These are phyloP conservation scores for Drosophila rubida DNA, from an alignment of 2,888 invertebrate genomes.

Conservation along the genomic window DNA sequence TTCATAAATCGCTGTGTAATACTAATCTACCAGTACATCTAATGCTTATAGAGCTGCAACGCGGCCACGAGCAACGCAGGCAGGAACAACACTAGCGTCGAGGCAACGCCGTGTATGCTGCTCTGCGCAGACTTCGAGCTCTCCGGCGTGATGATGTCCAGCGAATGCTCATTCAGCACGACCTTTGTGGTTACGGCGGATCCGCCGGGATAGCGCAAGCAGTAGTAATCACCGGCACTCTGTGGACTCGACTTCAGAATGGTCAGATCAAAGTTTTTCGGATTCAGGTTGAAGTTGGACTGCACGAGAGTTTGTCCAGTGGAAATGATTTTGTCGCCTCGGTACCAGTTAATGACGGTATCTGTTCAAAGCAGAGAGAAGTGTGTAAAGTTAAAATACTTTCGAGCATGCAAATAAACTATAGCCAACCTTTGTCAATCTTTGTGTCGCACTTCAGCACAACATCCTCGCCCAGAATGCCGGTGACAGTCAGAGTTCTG, in stretches of 20 bases:
- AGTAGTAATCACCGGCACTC: constrained; percentile 67
- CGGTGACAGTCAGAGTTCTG: constrained; percentile 31
- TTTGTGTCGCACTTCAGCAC: constrained; percentile 46
- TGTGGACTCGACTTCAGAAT: constrained; percentile 67
- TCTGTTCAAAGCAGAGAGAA: not conserved
- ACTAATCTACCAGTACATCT: constrained; percentile 40
- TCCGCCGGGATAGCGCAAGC: constrained; percentile 62
- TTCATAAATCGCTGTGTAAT: constrained; percentile 39
- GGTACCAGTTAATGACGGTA: constrained; percentile 70
- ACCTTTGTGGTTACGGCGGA: constrained; percentile 53
- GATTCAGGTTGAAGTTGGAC: constrained; percentile 59
- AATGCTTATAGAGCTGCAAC: constrained; percentile 32
- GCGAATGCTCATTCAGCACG: constrained; percentile 58
- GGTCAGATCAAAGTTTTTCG: constrained; percentile 57
- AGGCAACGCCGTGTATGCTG: constrained; percentile 22
- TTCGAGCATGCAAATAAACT: too few relatives aligned
- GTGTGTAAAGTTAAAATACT: not conserved
- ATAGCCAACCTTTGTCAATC: constrained; percentile 36
- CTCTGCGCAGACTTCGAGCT: constrained; percentile 67
- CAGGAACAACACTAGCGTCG: constrained; percentile 21
- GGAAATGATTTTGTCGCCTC: constrained; percentile 47
- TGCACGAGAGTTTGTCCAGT: constrained; percentile 55
- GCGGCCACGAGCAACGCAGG: constrained; percentile 11
- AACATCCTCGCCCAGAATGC: constrained; percentile 59
- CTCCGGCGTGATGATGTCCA: constrained; percentile 73